Conservation (phyloP, 2,888 invertebrate genomes). For the Himalopsyche japonica region DNA sequence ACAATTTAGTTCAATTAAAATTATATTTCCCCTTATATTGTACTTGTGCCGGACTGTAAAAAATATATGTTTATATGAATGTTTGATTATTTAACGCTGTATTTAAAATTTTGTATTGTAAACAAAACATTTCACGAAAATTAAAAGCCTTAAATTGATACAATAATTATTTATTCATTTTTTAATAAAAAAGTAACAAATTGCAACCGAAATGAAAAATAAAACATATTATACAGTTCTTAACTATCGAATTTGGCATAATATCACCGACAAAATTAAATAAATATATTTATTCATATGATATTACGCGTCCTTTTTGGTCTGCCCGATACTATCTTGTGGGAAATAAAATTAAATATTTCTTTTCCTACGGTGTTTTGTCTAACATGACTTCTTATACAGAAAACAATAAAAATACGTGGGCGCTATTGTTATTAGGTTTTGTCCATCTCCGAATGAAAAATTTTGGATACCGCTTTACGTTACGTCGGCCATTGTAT, state of each 20-base stretch:
- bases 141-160: too few species aligned
- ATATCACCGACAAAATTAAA: neutral
- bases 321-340: conserved; percentile 28
- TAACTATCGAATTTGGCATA: neutral
- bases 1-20: too few species aligned
- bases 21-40: too few species aligned
- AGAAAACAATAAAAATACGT: conserved; percentile 33
- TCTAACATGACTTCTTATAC: conserved; percentile 32
- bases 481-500: neutral
- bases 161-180: too few species aligned
- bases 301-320: neutral
- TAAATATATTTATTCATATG: neutral
- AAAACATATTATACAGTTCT: too few species aligned
- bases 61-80: too few species aligned
- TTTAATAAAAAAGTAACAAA: too few species aligned
- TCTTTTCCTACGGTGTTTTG: conserved; percentile 32
- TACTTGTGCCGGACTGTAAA: too few species aligned
- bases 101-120: too few species aligned
- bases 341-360: conserved; percentile 32
- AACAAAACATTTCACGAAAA: too few species aligned
- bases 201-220: too few species aligned
- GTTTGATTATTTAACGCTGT: too few species aligned
- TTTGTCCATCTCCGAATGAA: conserved; percentile 1
- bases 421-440: conserved; percentile 30
- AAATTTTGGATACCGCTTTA: neutral